Evolutionary conservation across 2,113 vertebrate species (phyloP).

Genomic region (Megalops atlanticus): DNA sequence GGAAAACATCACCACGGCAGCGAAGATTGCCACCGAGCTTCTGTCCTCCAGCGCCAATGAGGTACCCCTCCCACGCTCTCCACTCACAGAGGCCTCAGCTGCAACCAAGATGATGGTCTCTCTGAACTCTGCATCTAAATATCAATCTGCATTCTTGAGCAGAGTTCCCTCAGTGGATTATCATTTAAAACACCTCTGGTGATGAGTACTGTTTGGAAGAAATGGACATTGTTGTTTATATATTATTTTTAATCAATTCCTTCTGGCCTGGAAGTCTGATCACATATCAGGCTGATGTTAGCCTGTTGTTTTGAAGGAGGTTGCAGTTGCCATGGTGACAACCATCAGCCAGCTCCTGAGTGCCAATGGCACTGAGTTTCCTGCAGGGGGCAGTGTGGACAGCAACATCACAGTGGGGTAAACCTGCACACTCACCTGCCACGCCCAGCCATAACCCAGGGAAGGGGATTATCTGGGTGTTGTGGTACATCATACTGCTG

Average conservation of each 20-base stretch:
- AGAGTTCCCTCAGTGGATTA: not conserved
- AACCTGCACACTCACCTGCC: not conserved
- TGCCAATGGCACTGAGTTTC: not conserved
- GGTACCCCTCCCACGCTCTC: not conserved
- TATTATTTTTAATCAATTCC: too few species aligned
- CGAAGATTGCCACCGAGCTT: not conserved
- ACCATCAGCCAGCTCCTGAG: constrained; percentile 40
- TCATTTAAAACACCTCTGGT: too few species aligned
- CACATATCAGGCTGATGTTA: too few species aligned
- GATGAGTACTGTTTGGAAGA: too few species aligned
- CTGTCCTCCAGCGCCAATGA: not conserved
- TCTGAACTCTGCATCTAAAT: not conserved
- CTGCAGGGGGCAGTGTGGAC: not conserved
- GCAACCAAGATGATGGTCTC: not conserved
- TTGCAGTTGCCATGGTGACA: constrained; percentile 19
- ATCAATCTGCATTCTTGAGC: not conserved
- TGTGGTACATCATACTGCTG: too few species aligned
- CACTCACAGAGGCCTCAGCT: not conserved
- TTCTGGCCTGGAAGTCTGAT: too few species aligned
- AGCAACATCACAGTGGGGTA: not conserved
- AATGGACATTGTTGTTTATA: too few species aligned
- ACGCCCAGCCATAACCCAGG: not conserved
- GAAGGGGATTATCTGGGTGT: too few species aligned
- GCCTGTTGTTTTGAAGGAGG: constrained; percentile 22
- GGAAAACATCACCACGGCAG: constrained; percentile 35